Evolutionary conservation across 2,113 vertebrate species (phyloP).

Genomic region (Nannospalax galili): DNA sequence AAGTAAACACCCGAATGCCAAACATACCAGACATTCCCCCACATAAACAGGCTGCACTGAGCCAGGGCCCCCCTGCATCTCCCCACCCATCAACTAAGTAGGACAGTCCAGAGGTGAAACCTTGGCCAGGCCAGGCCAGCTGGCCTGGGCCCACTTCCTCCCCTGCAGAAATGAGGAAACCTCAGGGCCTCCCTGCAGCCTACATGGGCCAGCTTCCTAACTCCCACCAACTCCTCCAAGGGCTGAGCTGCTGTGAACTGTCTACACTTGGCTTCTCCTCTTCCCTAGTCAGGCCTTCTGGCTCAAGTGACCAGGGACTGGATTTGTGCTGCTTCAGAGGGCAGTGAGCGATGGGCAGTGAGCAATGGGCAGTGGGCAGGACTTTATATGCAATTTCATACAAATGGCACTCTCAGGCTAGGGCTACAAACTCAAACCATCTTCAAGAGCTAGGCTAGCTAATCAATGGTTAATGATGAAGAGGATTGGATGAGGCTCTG

Average conservation of each 20-base stretch:
- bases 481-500: background rate
- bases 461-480: background rate
- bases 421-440: background rate
- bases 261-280: background rate
- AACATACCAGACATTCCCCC: slow-evolving; percentile 83
- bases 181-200: background rate
- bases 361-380: background rate
- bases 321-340: background rate
- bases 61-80: slow-evolving; percentile 47
- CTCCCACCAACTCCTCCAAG: background rate
- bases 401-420: background rate
- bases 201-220: background rate
- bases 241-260: background rate
- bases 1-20: slow-evolving; percentile 82
- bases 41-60: slow-evolving; percentile 59
- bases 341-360: no score
- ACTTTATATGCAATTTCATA: background rate
- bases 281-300: background rate
- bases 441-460: background rate
- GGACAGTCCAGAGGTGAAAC: slow-evolving; percentile 5
- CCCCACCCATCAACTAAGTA: background rate
- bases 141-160: background rate
- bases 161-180: slow-evolving; percentile 42
- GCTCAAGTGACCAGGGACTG: background rate
- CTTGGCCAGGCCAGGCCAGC: background rate